Base-by-base conservation (phyloP, 2,113 vertebrate species). In the Orientallactaga bullata region DNA sequence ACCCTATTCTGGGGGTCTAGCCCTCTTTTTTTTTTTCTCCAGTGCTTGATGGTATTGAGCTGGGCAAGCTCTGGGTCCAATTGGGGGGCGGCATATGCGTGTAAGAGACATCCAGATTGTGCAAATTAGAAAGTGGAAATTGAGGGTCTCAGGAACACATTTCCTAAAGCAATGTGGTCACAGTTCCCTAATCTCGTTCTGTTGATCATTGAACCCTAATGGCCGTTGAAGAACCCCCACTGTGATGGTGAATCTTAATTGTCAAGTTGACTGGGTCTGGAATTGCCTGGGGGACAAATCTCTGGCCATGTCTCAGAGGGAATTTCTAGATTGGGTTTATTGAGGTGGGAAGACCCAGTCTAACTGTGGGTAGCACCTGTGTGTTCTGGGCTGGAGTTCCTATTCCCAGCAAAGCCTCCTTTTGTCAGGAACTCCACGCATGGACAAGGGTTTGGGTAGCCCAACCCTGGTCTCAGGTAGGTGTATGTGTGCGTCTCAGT, bases 141-240 rank as follows among this genome's bases (percentile, higher is more conserved):
- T 8, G 55, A 51, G 66, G 80, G 28, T 30, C 28, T 61, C 0
- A 2, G 23, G 18, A 61, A 30, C 37, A 6, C 30, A 23, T 26
- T 8, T 7, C 6, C 6, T 1, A 13, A 72, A 26, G 42, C 9
- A 26, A 5, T 3, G 2, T 21, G 0, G 72, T 4, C 9, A 5
- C 9, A 0, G 13, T 4, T 21, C 37, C 13, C 65, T 24, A 6
- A 18, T 2, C 37, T 0, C 0, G 2, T 18, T 28, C 7, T 11
- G 7, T 4, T 4, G 7, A 23, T 17, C 65, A 66, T 24, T 26
- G 65, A 66, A 28, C 65, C 6, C 10, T 63, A 23, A 23, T 21
- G 18, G 16, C 17, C 5, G 17, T 63, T 63, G 16, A 63, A 63
- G 18, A 63, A 63, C 20, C 42, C 42, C 42, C 42, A 47, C 42